Base-by-base conservation (phyloP, 2,888 invertebrate genomes). In the Cheilosia vernalis region DNA sequence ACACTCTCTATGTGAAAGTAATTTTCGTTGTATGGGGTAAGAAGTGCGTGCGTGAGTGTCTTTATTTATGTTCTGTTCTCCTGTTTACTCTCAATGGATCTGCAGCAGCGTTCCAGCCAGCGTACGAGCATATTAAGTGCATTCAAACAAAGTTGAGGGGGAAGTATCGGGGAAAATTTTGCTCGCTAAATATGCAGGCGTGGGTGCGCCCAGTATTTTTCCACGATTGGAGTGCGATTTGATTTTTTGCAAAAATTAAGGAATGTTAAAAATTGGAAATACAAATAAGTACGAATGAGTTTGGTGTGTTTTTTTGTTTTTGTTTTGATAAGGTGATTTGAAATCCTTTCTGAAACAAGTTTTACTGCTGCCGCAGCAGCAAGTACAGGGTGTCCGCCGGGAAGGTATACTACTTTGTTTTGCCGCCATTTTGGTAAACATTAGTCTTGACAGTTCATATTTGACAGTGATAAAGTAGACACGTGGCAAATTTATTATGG, bases 11-110 rank as follows among this genome's bases (percentile, higher is more conserved):
- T 55, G 42, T 55, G 67, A 67, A 67, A 42, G 44, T 56, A 56
- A 44, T 44, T 56, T 69, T 69, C 67, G 21, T 70, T 58, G 70
- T 70, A 70, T 70, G 70, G 70, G 70, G 70, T 69, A 56, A 15
- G 42, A 69, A 69, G 55, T 69, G 33, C 30, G 42, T 70, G 70
- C 70, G 60, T 70, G 60, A 49, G 60, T 37, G 60, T 60, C 37
- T 69, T 56, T 51, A 49, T 70, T 70, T 70, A 58, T 58, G 60
- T 60, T 21, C 15, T 49, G 10, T 40, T 13, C 40, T 40, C 9
- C 13, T 44, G 44, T 44, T n/a, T 17, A 0, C 24, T 24, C 21
- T 44, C 47, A 47, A 17, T 61, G 30, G 44, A 61, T 61, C 47
- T 27, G 27, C 6, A 44, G 44, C 21, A 13, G 9, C 7, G 30